These are phyloP conservation scores for Riparia riparia DNA, from an alignment of 2,113 vertebrate species.

Conservation along the genomic window DNA sequence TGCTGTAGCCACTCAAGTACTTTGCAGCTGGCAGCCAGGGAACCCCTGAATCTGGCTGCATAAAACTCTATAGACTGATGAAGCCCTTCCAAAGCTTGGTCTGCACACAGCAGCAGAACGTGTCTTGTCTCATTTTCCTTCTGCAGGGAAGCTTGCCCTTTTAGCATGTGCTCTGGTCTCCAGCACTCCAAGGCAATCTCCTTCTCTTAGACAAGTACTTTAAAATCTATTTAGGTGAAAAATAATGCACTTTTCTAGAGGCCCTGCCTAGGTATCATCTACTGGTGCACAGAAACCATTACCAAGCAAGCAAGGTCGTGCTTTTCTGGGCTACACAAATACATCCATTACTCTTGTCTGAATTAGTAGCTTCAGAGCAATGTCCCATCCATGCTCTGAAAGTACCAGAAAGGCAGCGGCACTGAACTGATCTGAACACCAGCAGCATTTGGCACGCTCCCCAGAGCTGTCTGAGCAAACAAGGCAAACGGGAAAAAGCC, in stretches of 20 bases:
- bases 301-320: neutral
- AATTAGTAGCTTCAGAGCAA: constrained; percentile 34
- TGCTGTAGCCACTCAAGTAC: neutral
- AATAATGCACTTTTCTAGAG: neutral
- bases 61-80: neutral
- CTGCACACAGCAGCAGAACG: neutral
- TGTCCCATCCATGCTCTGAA: neutral
- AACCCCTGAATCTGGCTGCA: neutral
- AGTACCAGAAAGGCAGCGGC: neutral
- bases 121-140: neutral
- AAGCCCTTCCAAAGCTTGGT: neutral
- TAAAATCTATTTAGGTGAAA: neutral
- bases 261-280: neutral
- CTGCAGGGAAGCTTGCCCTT: neutral
- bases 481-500: constrained; percentile 52
- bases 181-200: neutral
- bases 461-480: constrained; percentile 47
- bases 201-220: neutral
- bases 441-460: constrained; percentile 28
- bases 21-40: neutral
- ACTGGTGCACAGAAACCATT: neutral
- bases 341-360: neutral
- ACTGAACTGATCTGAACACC: neutral
- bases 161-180: neutral
- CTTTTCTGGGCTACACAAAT: neutral